These are phyloP conservation scores for Hyperoplus lanceolatus DNA, from an alignment of 2,797 vertebrate species.

Conservation along the genomic window DNA sequence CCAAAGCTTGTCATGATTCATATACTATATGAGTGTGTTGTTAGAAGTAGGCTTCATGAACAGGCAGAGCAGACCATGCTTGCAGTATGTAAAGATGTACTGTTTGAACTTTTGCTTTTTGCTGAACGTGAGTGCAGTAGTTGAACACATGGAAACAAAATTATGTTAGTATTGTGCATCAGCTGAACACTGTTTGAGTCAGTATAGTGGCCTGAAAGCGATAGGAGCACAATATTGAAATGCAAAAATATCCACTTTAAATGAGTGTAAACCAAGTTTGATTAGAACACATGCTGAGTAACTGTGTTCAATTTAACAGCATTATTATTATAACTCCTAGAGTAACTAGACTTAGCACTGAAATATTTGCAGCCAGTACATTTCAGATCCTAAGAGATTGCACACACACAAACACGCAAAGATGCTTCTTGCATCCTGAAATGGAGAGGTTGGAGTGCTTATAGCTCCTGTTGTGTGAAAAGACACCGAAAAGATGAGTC, in stretches of 20 bases:
- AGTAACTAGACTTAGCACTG: conserved; percentile 14
- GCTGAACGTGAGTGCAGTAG: no score
- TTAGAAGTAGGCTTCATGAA: conserved; percentile 9
- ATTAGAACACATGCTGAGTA: not conserved
- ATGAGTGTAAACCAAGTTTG: not conserved
- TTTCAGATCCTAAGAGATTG: conserved; percentile 48
- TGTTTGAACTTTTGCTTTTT: no score
- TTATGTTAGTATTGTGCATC: not conserved
- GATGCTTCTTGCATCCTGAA: conserved; percentile 68
- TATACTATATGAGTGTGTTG: conserved; percentile 4
- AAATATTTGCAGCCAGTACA: conserved; percentile 24
- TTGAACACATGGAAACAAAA: not conserved
- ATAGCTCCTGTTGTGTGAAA: conserved; percentile 74
- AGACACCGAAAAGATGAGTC: conserved; percentile 83
- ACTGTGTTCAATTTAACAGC: not conserved
- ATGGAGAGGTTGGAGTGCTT: conserved; percentile 66
- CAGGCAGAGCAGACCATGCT: conserved; percentile 1
- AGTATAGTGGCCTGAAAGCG: conserved; percentile 3
- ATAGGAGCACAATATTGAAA: conserved; percentile 8
- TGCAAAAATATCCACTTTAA: not conserved
- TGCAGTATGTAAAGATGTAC: conserved; percentile 4
- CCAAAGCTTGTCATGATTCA: conserved; percentile 11
- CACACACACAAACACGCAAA: conserved; percentile 32
- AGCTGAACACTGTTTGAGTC: not conserved
- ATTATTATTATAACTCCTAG: not conserved